phyloP scores from a whole-genome alignment of 2,888 invertebrate species.

The Girardia tigrina region DNA sequence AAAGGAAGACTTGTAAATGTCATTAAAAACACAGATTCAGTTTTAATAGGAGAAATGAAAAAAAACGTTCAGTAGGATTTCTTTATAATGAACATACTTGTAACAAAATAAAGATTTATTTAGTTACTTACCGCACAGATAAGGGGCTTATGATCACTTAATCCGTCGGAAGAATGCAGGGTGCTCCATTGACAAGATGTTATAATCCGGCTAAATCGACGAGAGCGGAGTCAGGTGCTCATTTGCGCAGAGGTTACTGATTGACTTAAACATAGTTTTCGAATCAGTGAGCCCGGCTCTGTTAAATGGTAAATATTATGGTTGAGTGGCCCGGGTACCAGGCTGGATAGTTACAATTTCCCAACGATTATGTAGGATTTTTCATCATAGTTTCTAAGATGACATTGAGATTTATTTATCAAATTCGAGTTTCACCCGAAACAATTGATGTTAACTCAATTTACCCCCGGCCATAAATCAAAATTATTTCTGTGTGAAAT shows the following conservation, averaged over 20 bases:
- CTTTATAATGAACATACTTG: background rate
- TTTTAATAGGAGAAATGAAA: too few relatives aligned
- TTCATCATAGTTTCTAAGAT: background rate
- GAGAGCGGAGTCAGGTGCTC: slow-evolving; percentile 14
- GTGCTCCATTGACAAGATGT: slow-evolving; percentile 14
- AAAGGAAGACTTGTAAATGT: too few relatives aligned
- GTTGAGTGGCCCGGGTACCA: background rate
- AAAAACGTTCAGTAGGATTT: background rate
- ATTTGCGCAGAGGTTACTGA: slow-evolving; percentile 4
- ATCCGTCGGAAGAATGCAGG: slow-evolving; percentile 13
- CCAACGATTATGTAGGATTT: background rate
- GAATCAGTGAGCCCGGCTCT: background rate
- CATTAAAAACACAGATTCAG: too few relatives aligned
- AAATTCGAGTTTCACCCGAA: too few relatives aligned
- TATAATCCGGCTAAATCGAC: background rate
- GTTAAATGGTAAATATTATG: background rate
- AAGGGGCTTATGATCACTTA: slow-evolving; percentile 23
- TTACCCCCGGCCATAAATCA: too few relatives aligned
- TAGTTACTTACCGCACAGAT: slow-evolving; percentile 16
- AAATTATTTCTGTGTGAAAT: too few relatives aligned
- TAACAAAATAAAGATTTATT: slow-evolving; percentile 11
- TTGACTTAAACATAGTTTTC: background rate
- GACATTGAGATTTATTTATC: background rate
- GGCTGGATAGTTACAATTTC: background rate
- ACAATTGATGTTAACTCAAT: too few relatives aligned